Base-by-base conservation (phyloP, 2,113 vertebrate species). In the Opisthocomus hoazin region DNA sequence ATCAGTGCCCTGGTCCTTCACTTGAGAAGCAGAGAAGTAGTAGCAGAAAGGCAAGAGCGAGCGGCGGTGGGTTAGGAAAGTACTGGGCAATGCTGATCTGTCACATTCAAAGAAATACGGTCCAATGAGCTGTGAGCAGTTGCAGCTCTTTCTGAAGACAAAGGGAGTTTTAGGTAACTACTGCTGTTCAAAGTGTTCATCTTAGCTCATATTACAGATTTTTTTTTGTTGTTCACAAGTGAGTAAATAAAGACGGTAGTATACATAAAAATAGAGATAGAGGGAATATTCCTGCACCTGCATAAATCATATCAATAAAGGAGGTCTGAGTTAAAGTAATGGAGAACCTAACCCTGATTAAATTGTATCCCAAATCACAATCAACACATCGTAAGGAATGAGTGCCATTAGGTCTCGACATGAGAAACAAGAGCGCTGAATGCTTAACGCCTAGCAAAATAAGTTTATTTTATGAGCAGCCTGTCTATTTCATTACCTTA, bases 291-390 rank as follows among this genome's bases (percentile, higher is more conserved):
- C 27, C 32, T 89, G 21, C 27, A 60, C 32, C 37, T 70, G 29
- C 27, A 16, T 76, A 89, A 85, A 54, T 86, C 46, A 27, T 43
- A 21, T 43, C 34, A 94, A 24, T 69, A 29, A 82, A 90, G 75
- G 75, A 84, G 50, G 41, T 54, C 54, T 69, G 58, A 64, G 34
- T 83, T 91, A 90, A 93, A 96, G 85, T 81, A 84, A 93, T 94
- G 93, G 96, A 96, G 96, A 96, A 96, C 96, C 90, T 84, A 80
- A 76, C 12, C 7, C 37, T 41, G 34, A 18, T 34, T n/a, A 43
- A 79, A 93, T 6, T 12, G 10, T 39, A 27, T 61, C 26, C 32
- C 14, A 76, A 61, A 69, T 85, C 20, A 37, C 26, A 43, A 32
- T 83, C 32, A 57, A 37, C 9, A 10, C 34, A 26, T 78, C 27